Conservation (phyloP, 2,888 invertebrate species). For the Drosophila mayaguana region DNA sequence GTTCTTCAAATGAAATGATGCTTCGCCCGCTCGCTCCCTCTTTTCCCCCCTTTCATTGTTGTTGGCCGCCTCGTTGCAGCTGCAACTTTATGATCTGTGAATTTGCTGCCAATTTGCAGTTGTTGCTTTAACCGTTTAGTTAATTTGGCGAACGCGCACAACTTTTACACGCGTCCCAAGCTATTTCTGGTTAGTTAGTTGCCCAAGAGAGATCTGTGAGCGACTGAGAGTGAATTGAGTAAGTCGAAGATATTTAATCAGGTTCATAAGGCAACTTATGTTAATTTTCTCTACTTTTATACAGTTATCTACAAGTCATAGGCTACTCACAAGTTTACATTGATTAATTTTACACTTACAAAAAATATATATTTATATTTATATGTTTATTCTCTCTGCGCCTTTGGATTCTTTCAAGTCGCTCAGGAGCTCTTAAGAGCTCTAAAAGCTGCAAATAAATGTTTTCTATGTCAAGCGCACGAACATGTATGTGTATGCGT, state of each 20-base stretch:
- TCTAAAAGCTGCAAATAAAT: constrained; percentile 37
- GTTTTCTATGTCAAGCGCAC: constrained; percentile 45
- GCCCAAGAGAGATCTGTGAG: background rate
- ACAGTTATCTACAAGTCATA: background rate
- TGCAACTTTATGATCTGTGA: constrained; percentile 74
- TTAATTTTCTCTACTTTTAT: no score
- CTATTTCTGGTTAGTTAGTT: constrained; percentile 9
- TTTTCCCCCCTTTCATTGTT: constrained; percentile 5
- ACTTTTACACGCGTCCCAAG: constrained; percentile 52
- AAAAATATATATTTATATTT: background rate
- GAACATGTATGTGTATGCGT: constrained; percentile 10
- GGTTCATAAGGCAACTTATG: background rate
- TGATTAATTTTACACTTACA: background rate
- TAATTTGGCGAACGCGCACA: constrained; percentile 63
- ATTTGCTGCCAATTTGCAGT: constrained; percentile 80
- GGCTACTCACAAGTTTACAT: background rate
- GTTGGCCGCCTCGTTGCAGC: constrained; percentile 48
- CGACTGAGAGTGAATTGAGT: no score
- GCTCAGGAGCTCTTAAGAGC: constrained; percentile 13
- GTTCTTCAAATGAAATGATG: constrained; percentile 81
- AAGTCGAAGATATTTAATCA: background rate
- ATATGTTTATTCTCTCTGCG: background rate
- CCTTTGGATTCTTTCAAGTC: background rate
- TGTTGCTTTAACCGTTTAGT: constrained; percentile 76
- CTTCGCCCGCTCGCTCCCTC: constrained; percentile 34